A percentile compares a stretch with the other conserved stretches of the same genome.
These are phyloP conservation scores for Holacanthus passer DNA, from an alignment of 2,113 vertebrate species.

Conservation along the genomic window DNA sequence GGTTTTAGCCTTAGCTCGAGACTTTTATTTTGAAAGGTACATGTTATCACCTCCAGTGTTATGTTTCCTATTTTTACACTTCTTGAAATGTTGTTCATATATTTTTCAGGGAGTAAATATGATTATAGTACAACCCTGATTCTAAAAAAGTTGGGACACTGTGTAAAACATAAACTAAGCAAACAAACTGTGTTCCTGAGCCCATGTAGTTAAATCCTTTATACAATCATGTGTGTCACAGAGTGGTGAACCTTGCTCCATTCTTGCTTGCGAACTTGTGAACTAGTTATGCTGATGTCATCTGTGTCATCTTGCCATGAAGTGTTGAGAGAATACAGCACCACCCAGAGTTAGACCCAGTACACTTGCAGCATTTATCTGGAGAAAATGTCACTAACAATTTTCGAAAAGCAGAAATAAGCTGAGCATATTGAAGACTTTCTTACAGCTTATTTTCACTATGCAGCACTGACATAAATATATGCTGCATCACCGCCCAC, in stretches of 20 bases:
- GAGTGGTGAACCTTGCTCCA: too few species aligned
- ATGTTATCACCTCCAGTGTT: not conserved
- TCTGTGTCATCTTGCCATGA: not conserved
- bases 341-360: not conserved
- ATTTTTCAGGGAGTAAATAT: not conserved
- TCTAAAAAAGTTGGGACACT: too few species aligned
- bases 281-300: not conserved
- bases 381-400: not conserved
- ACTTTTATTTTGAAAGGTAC: conserved; percentile 3
- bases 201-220: too few species aligned
- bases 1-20: not conserved
- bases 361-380: not conserved
- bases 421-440: not conserved
- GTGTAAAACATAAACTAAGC: too few species aligned
- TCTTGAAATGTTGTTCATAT: too few species aligned
- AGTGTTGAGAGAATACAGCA: not conserved
- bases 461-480: not conserved
- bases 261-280: too few species aligned
- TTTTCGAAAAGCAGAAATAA: not conserved
- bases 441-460: not conserved
- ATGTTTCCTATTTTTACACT: not conserved
- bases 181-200: too few species aligned
- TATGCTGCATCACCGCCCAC: not conserved
- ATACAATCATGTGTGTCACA: too few species aligned
- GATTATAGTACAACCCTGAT: too few species aligned